Percentiles rank a stretch among this genome's conserved stretches.
Conservation (phyloP, 2,797 vertebrate species). For the Sarcophilus harrisii region DNA sequence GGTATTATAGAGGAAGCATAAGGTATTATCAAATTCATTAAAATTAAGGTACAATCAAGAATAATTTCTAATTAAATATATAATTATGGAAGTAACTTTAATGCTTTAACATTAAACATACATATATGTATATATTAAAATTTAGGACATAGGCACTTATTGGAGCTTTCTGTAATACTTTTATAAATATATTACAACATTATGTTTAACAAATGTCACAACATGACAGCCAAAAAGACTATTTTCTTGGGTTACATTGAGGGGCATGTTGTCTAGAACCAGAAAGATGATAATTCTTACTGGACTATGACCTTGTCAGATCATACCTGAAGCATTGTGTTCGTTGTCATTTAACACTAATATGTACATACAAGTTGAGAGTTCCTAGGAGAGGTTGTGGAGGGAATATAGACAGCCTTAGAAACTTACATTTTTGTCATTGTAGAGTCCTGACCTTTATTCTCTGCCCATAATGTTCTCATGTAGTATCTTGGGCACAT, state of each 20-base stretch:
- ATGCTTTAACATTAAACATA: background rate
- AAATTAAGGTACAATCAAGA: background rate
- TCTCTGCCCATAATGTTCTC: background rate
- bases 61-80: background rate
- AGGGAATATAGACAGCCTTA: background rate
- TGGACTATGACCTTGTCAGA: background rate
- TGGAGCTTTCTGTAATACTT: background rate
- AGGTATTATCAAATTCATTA: background rate
- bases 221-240: background rate
- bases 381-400: background rate
- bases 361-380: background rate
- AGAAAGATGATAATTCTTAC: background rate
- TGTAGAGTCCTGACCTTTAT: background rate
- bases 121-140: background rate
- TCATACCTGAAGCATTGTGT: background rate
- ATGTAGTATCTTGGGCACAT: background rate
- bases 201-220: background rate
- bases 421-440: background rate
- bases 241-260: background rate
- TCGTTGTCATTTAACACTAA: background rate
- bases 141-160: background rate
- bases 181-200: background rate
- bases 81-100: background rate
- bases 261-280: background rate
- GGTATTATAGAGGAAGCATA: background rate